A percentile compares a stretch with the other conserved stretches of the same genome.
Conservation (phyloP, 2,888 invertebrate species). For the Biston betularia region DNA sequence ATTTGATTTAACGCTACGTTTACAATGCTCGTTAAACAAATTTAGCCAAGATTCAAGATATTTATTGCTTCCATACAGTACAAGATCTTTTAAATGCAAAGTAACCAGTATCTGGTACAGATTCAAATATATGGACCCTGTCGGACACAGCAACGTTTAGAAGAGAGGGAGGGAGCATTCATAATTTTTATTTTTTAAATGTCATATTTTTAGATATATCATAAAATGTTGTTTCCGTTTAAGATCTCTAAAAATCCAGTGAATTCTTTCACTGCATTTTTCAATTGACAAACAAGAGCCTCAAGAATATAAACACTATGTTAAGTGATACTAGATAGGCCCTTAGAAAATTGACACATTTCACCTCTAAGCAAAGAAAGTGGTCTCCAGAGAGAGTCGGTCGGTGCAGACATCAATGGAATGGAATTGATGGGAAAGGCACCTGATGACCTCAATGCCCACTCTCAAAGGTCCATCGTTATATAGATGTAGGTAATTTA, state of each 20-base stretch:
- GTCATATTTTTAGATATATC: no score
- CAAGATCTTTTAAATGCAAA: no score
- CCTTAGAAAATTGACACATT: slow-evolving; percentile 25
- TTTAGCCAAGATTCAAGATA: no score
- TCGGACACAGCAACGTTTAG: no score
- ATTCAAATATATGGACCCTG: no score
- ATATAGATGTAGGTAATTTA: slow-evolving; percentile 1
- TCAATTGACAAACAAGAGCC: neutral
- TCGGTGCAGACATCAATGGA: slow-evolving; percentile 42
- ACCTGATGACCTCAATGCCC: slow-evolving; percentile 20
- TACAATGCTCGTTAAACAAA: no score
- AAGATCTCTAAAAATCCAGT: neutral
- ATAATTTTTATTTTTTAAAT: no score
- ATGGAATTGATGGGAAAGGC: slow-evolving; percentile 44
- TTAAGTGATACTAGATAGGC: slow-evolving; percentile 5
- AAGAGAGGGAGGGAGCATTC: no score
- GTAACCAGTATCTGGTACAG: no score
- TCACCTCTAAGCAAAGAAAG: slow-evolving; percentile 38
- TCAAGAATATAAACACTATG: neutral
- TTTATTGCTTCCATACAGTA: no score
- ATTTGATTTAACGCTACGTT: no score
- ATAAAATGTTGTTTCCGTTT: no score
- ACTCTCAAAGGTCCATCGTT: slow-evolving; percentile 10
- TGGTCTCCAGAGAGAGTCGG: slow-evolving; percentile 42
- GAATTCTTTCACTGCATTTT: neutral